Evolutionary conservation across 2,888 invertebrate genomes (phyloP), one percentile per base, ranked within the genome.

Genomic region (Coleophora deauratella): DNA sequence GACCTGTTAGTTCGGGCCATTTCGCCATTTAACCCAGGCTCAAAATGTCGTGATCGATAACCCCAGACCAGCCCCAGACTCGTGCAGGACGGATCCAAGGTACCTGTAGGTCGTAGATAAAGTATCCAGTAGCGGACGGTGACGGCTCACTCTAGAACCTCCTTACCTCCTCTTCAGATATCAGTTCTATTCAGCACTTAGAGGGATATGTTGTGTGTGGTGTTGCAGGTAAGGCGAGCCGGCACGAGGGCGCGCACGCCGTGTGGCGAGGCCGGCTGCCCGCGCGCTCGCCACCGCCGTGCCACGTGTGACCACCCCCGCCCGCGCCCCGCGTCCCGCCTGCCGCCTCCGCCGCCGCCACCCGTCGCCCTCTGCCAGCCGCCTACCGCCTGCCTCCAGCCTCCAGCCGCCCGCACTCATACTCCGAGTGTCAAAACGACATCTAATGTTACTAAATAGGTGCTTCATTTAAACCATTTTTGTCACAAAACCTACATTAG

Each of bases 191-290:
- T n/a, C n/a, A n/a, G n/a, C n/a, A n/a, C n/a, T n/a, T n/a, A n/a
- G n/a, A n/a, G n/a, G n/a, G n/a, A n/a, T n/a, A n/a, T 21, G 21
- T 21, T 21, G 21, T 4, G 21, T 21, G 21, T 21, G 21, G 21
- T 21, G 27, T 77, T 80, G 13, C 80, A 84, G 82, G 66, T 33
- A 70, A 70, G 78, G 76, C 78, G 79, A 66, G 75, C 50, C 59
- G 65, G 65, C 61, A 66, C 57, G 59, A 59, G 43, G 51, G 51
- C 55, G 69, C 55, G 54, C 61, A 51, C 53, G 60, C 63, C 42
- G 70, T 72, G 56, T 78, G 79, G 78, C 76, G 77, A 50, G 76
- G 74, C 48, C 70, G 77, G 44, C 57, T 74, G 55, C 69, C 75
- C 51, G 71, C 73, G 58, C 78, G 76, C 59, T 72, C 72, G 54